Evolutionary conservation across 2,113 vertebrate genomes (phyloP).

Genomic region (Crotalus viridis): DNA sequence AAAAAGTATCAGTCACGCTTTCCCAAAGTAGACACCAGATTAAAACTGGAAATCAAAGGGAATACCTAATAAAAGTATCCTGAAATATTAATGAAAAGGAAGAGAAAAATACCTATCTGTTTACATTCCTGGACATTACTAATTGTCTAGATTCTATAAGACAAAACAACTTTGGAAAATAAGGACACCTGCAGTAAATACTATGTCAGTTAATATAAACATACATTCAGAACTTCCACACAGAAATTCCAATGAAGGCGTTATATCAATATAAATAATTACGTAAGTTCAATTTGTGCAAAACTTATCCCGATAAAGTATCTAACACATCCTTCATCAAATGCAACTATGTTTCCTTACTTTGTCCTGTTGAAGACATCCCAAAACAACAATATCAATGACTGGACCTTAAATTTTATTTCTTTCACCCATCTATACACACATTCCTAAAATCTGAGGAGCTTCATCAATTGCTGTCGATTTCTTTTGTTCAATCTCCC

Average conservation of each 20-base stretch:
- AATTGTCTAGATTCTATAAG: rapidly evolving
- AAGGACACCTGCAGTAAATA: not conserved
- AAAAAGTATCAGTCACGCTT: rapidly evolving
- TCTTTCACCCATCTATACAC: not conserved
- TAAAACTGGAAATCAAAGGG: rapidly evolving
- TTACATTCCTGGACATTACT: rapidly evolving
- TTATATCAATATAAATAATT: not conserved
- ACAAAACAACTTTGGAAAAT: rapidly evolving
- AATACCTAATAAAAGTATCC: not conserved
- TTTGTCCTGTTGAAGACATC: not conserved
- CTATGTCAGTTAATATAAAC: not conserved
- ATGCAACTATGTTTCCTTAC: not conserved
- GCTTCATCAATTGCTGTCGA: not conserved
- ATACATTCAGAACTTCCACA: not conserved
- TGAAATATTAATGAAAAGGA: not conserved
- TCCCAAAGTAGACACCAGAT: rapidly evolving
- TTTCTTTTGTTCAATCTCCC: not conserved
- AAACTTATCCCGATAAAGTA: not conserved
- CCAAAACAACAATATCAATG: not conserved
- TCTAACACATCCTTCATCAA: not conserved
- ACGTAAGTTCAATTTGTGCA: not conserved
- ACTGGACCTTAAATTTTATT: not conserved
- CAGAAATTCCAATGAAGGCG: not conserved
- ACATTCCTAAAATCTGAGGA: not conserved
- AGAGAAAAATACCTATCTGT: not conserved